Percentiles rank a stretch among this genome's conserved stretches.
These are phyloP conservation scores for Nasonia vitripennis DNA, from an alignment of 1,140 invertebrate species.

Conservation along the genomic window DNA sequence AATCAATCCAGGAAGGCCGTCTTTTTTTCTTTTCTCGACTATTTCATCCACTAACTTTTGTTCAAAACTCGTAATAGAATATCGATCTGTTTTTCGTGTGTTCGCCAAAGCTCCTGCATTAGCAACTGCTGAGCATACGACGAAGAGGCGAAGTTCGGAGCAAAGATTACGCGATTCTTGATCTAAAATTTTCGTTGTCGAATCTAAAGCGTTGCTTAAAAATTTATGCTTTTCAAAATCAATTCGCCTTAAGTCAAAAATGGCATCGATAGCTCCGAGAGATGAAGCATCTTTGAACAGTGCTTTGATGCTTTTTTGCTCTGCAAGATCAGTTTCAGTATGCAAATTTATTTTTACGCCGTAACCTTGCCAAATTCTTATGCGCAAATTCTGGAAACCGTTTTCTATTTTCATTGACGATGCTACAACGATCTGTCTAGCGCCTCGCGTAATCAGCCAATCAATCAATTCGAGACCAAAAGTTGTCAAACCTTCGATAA, in stretches of 20 bases:
- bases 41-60: neutral
- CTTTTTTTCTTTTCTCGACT: conserved; percentile 23
- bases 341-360: conserved; percentile 47
- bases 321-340: conserved; percentile 60
- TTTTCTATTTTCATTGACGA: conserved; percentile 80
- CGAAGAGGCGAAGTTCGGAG: conserved; percentile 47
- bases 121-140: conserved; percentile 47
- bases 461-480: conserved; percentile 94
- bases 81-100: neutral
- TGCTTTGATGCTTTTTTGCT: conserved; percentile 56
- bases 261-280: conserved; percentile 51
- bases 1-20: conserved; percentile 10
- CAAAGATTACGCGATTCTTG: conserved; percentile 49
- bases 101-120: neutral
- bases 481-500: conserved; percentile 88
- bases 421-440: conserved; percentile 85
- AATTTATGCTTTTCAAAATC: neutral
- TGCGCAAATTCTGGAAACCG: conserved; percentile 75
- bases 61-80: neutral
- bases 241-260: conserved; percentile 53
- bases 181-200: conserved; percentile 52
- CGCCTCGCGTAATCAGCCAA: conserved; percentile 91
- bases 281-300: conserved; percentile 52
- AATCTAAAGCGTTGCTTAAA: neutral
- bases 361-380: conserved; percentile 53